Evolutionary conservation across 2,797 vertebrate species (phyloP).

Genomic region (Spinibarbus caldwelli): DNA sequence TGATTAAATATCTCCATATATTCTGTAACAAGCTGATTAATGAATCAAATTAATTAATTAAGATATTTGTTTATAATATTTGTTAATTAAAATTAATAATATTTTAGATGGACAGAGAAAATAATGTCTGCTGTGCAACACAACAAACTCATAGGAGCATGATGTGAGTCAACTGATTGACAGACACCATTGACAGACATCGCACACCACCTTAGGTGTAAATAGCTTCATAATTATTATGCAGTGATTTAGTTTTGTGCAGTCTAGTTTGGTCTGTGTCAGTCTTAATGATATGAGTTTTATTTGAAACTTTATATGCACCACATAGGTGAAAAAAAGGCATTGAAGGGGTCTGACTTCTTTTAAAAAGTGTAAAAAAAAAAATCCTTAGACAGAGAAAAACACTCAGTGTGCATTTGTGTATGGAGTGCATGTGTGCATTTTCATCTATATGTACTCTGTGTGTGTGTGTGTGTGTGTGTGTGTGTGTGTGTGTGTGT

Average conservation of each 20-base stretch:
- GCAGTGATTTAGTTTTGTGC: not conserved
- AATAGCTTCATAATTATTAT: not conserved
- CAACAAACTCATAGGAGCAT: not conserved
- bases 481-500: too few relatives aligned
- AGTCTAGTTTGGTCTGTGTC: not conserved
- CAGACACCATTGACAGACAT: not conserved
- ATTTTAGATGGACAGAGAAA: not conserved
- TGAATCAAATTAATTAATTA: not conserved
- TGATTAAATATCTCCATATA: not conserved
- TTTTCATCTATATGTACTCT: not conserved
- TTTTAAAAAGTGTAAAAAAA: not conserved
- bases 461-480: too few relatives aligned
- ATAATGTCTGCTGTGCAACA: not conserved
- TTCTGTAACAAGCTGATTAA: not conserved
- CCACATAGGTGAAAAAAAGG: not conserved
- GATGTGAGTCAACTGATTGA: not conserved
- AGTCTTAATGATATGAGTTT: not conserved
- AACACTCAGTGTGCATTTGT: constrained; percentile 40
- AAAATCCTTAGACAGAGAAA: constrained; percentile 48
- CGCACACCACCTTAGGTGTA: too few relatives aligned
- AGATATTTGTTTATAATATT: not conserved
- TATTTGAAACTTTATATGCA: not conserved
- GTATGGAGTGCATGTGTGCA: not conserved
- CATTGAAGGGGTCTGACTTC: not conserved
- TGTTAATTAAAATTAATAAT: not conserved